These are phyloP conservation scores for Eupithecia centaureata DNA, from an alignment of 2,888 invertebrate species.

Conservation along the genomic window DNA sequence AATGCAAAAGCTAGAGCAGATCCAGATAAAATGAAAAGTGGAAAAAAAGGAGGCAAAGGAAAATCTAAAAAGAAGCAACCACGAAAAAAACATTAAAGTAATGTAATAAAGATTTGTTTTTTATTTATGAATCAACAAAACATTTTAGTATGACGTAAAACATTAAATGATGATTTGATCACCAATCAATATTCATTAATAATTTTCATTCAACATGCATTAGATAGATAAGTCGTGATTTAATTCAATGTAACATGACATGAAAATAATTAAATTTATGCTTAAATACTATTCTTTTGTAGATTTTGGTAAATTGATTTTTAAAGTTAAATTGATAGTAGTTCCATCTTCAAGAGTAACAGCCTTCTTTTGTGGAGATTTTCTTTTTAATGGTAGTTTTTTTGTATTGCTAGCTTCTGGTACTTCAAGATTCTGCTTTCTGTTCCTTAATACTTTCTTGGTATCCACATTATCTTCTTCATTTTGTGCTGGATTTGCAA, in stretches of 20 bases:
- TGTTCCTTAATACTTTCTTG: conserved; percentile 18
- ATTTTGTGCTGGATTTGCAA: conserved; percentile 18
- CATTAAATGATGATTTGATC: conserved; percentile 6
- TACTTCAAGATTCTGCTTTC: conserved; percentile 27
- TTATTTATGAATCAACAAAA: conserved; percentile 23
- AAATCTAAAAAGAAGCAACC: conserved; percentile 71
- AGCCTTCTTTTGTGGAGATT: conserved; percentile 48
- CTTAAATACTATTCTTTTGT: neutral
- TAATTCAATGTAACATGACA: neutral
- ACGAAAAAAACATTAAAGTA: conserved; percentile 67
- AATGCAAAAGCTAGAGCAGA: conserved; percentile 59
- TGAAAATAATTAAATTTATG: neutral
- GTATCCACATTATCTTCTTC: conserved; percentile 18
- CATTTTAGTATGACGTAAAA: conserved; percentile 26
- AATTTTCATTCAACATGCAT: conserved; percentile 5
- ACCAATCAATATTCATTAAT: conserved; percentile 14
- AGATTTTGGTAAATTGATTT: neutral
- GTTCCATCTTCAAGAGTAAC: conserved; percentile 22
- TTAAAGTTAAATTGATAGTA: conserved; percentile 6
- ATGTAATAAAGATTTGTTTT: conserved; percentile 11
- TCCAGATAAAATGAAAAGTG: conserved; percentile 52
- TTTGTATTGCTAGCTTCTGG: conserved; percentile 29
- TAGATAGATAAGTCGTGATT: neutral
- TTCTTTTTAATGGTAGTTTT: conserved; percentile 47
- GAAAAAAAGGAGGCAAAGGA: conserved; percentile 58